These are phyloP conservation scores for Ophion ventricosus DNA, from an alignment of 2,888 invertebrate genomes.

Conservation along the genomic window DNA sequence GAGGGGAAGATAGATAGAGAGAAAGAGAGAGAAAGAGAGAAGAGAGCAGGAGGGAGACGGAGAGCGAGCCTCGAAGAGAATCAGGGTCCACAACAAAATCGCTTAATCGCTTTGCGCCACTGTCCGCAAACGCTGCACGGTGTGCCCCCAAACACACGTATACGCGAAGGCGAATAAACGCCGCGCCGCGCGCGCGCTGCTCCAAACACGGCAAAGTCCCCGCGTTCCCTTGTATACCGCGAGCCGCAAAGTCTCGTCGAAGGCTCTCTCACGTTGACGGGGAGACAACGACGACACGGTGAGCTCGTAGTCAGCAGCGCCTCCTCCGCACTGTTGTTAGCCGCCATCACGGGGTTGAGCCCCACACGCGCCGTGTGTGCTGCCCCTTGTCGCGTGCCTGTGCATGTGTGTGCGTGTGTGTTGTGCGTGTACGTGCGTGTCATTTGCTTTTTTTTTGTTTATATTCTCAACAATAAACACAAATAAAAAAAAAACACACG, in stretches of 20 bases:
- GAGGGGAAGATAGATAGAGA: slow-evolving; percentile 80
- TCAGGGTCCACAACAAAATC: slow-evolving; percentile 83
- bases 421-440: slow-evolving; percentile 24
- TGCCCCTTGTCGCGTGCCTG: slow-evolving; percentile 51
- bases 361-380: slow-evolving; percentile 59
- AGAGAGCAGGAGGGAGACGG: slow-evolving; percentile 17
- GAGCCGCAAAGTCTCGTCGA: slow-evolving; percentile 41
- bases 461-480: neutral
- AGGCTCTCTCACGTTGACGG: slow-evolving; percentile 52
- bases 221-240: slow-evolving; percentile 10
- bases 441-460: slow-evolving; percentile 45
- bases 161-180: slow-evolving; percentile 59
- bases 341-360: slow-evolving; percentile 68
- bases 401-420: neutral
- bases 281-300: slow-evolving; percentile 59
- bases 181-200: slow-evolving; percentile 45
- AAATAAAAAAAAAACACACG: neutral
- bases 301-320: slow-evolving; percentile 68
- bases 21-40: slow-evolving; percentile 55
- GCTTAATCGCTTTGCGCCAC: slow-evolving; percentile 83
- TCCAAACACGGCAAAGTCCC: slow-evolving; percentile 28
- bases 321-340: slow-evolving; percentile 70
- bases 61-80: slow-evolving; percentile 76
- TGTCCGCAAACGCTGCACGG: slow-evolving; percentile 76
- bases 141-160: slow-evolving; percentile 30